These are phyloP conservation scores for Plagodis dolabraria DNA, from an alignment of 2,888 invertebrate genomes.

Conservation along the genomic window DNA sequence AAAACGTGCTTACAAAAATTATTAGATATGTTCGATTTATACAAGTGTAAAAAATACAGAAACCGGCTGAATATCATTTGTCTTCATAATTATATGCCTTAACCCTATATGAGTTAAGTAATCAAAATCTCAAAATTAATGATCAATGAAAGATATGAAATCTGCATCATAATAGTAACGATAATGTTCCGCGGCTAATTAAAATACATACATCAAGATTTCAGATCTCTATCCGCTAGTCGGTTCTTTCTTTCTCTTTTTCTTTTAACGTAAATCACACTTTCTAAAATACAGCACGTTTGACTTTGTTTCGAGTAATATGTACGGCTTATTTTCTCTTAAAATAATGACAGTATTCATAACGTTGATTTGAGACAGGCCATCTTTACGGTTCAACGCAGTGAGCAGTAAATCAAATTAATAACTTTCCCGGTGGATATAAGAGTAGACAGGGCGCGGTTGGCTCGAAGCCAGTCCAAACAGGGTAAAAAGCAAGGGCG, in stretches of 20 bases:
- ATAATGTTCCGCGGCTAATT: conserved; percentile 30
- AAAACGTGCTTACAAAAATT: no score
- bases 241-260: conserved; percentile 17
- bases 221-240: conserved; percentile 12
- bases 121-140: conserved; percentile 3
- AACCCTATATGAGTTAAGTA: no score
- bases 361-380: conserved; percentile 26
- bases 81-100: no score
- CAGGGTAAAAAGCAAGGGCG: conserved; percentile 81
- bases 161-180: conserved; percentile 13
- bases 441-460: conserved; percentile 68
- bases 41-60: no score
- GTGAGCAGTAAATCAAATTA: conserved; percentile 56
- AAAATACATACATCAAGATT: conserved; percentile 36
- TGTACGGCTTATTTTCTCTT: conserved; percentile 17
- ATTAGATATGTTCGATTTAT: no score
- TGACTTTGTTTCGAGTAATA: no score
- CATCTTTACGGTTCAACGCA: conserved; percentile 15
- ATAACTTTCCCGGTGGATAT: conserved; percentile 54
- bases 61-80: no score
- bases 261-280: conserved; percentile 12
- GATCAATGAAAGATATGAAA: conserved; percentile 12
- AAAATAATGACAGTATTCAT: conserved; percentile 16
- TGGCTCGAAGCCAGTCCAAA: conserved; percentile 79
- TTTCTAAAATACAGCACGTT: conserved; percentile 27